Base-by-base conservation (phyloP, 2,888 invertebrate species). In the Salticus scenicus region DNA sequence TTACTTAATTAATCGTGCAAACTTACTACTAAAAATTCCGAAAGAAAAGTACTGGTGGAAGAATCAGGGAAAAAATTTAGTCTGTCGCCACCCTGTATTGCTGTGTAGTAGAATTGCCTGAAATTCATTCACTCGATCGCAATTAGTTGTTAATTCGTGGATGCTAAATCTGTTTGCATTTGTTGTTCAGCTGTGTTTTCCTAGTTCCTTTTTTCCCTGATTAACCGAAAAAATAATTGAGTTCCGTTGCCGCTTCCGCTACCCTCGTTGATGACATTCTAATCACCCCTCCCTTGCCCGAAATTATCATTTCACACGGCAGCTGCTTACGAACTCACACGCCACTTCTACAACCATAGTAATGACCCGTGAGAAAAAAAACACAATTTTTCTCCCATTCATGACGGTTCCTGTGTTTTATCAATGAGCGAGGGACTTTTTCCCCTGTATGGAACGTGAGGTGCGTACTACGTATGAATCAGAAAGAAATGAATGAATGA, bases 221-320 rank as follows among this genome's bases (percentile, higher is more conserved):
- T 47, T 47, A 47, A 37, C 20, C 17, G 4, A 24, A 57, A 47
- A 57, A 57, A 24, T 24, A 76, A 83, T 69, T 57, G 73, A 83
- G 83, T 83, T 83, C 83, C 83, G 82, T 70, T 76, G 41, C 63
- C 76, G 57, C 67, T 83, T 77, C 83, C 77, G 83, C 17, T 77
- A 82, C 71, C 76, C 83, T 42, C 77, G 72, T 83, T 83, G 83
- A 83, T 83, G 77, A 77, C 73, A 83, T 83, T 73, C 72, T 69
- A 72, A 30, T 63, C 63, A 20, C 24, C 20, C 63, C 31, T 47
- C 33, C 63, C 7, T 27, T 12, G n/a, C 74, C 51, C 30, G 41
- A 74, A 83, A 83, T 83, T 76, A 83, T 83, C 76, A 83, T 83
- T 83, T 76, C 76, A 76, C 82, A 76, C 82, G 70, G 51, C 82